A percentile compares a stretch with the other conserved stretches of the same genome.
Conservation (phyloP, 2,113 vertebrate species). For the Ibidorhyncha struthersii region DNA sequence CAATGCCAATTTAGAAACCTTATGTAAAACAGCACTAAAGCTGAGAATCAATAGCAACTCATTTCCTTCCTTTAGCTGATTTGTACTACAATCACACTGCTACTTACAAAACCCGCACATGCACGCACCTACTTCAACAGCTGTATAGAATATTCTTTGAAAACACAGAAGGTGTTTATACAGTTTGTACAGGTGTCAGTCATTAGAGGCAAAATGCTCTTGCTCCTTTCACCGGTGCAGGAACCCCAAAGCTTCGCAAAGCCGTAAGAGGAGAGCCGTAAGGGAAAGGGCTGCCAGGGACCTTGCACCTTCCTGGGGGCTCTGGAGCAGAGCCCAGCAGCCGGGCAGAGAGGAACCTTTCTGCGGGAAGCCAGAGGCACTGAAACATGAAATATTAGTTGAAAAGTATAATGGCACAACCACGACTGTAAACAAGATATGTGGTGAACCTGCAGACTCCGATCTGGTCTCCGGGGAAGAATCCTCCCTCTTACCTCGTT, state of each 20-base stretch:
- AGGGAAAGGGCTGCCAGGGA: background rate
- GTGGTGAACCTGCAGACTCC: background rate
- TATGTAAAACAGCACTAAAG: background rate
- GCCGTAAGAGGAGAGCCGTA: background rate
- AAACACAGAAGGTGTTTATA: background rate
- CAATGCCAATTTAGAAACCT: background rate
- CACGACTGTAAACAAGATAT: background rate
- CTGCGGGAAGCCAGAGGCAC: background rate
- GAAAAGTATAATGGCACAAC: background rate
- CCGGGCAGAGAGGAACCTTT: background rate
- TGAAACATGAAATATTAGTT: background rate
- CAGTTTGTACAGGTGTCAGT: background rate
- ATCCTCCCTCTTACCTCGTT: rapidly evolving
- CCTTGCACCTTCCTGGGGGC: background rate
- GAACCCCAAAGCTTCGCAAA: background rate
- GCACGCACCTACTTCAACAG: background rate
- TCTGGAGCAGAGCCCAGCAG: background rate
- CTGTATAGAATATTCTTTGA: background rate
- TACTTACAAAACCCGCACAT: background rate
- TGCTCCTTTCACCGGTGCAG: background rate
- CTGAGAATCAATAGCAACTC: background rate
- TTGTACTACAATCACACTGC: background rate
- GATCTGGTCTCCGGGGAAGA: background rate
- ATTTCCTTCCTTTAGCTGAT: background rate
- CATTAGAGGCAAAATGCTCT: background rate